Conservation (phyloP, 2,797 vertebrate species). For the Halcyon leucocephala region DNA sequence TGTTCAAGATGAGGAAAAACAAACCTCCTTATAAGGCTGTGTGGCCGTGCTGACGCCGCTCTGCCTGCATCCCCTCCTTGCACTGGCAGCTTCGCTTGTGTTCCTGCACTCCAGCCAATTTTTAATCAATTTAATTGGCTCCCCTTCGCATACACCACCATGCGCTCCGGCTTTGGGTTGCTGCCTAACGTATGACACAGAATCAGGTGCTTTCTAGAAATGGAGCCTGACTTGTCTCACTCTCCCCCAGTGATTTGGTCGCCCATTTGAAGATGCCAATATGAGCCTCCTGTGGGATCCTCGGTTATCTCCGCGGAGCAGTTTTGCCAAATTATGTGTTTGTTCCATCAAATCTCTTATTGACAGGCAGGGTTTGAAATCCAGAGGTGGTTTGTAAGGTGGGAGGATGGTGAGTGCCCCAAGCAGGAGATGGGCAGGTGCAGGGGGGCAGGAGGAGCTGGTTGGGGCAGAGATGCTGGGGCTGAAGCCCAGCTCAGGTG, state of each 20-base stretch:
- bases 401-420: background rate
- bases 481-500: background rate
- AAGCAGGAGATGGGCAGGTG: no score
- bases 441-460: background rate
- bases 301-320: background rate
- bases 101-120: constrained; percentile 26
- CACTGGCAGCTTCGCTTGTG: background rate
- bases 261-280: background rate
- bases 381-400: rapidly evolving
- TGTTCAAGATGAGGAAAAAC: background rate
- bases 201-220: constrained; percentile 40
- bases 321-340: background rate
- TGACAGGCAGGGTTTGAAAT: background rate
- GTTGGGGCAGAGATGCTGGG: background rate
- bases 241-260: background rate
- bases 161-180: constrained; percentile 25
- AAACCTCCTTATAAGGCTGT: background rate
- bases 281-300: background rate
- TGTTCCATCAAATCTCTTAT: background rate
- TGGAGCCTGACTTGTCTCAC: background rate
- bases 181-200: constrained; percentile 12
- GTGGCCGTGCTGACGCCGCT: background rate
- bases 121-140: constrained; percentile 68
- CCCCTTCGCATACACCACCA: background rate
- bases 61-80: background rate